phyloP scores from a whole-genome alignment of 2,797 vertebrate genomes.

The Crenuchus spilurus region DNA sequence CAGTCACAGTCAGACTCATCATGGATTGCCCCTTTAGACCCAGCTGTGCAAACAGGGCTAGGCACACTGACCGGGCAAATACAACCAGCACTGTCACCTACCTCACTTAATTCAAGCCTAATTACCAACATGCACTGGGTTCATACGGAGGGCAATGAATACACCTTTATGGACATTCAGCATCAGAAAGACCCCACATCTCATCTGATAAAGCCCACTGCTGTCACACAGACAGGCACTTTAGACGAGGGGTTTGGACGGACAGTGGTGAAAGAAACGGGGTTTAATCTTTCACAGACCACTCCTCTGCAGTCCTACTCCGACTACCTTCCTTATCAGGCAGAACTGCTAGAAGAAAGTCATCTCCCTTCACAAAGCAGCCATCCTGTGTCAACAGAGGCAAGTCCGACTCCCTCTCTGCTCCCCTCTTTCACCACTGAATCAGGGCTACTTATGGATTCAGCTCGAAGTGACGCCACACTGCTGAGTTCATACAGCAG shows the following conservation, averaged over 20 bases:
- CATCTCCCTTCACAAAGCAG: conserved; percentile 14
- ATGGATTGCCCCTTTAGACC: neutral
- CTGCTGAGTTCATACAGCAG: conserved; percentile 38
- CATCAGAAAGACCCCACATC: conserved; percentile 15
- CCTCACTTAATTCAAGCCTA: neutral
- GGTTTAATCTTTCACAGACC: conserved; percentile 20
- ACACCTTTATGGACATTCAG: conserved; percentile 1
- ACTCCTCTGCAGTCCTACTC: conserved; percentile 1
- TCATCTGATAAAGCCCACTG: conserved; percentile 6
- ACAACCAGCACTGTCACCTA: conserved; percentile 10
- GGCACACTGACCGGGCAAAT: conserved; percentile 40
- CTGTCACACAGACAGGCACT: conserved; percentile 9
- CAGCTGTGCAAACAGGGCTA: conserved; percentile 39
- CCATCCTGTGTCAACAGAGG: conserved; percentile 19
- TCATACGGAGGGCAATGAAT: neutral
- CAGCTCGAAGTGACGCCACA: conserved; percentile 30
- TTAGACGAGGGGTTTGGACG: conserved; percentile 17
- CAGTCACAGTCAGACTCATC: conserved; percentile 22
- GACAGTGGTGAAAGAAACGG: conserved; percentile 15
- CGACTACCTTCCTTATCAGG: conserved; percentile 33
- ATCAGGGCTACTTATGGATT: conserved; percentile 37
- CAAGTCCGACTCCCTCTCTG: conserved; percentile 43
- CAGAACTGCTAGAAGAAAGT: conserved; percentile 30
- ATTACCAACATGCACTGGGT: conserved; percentile 25
- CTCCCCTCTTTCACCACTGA: conserved; percentile 15